Evolutionary conservation across 2,888 invertebrate genomes (phyloP), one percentile per base, ranked within the genome.

Genomic region (Arenicola marina): DNA sequence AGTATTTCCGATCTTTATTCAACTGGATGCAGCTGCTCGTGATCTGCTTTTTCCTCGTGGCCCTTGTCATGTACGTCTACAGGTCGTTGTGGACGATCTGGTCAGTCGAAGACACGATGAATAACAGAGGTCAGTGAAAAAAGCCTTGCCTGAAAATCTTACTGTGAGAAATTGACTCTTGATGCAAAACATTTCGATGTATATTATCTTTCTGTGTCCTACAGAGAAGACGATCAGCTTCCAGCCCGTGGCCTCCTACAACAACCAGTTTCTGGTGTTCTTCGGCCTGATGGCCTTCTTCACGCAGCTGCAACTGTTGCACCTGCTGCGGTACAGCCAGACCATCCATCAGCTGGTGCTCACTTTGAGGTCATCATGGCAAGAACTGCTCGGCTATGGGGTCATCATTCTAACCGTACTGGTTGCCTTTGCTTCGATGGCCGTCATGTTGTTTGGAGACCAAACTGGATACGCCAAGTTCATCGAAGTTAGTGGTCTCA

Each of bases 241-340:
- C 33, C 4, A 24, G 1, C 43, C 43, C 2, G 26, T 62, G 18
- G 45, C 54, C 44, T 24, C 24, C 0, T 62, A 53, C 33, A 59
- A 59, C 45, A 59, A 54, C 31, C 7, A 7, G 4, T 62, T 48
- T 46, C 26, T 54, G 32, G 31, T 45, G 1, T 21, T 51, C 15
- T 26, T 62, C n/a, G 59, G 62, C n/a, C 7, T 51, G 4, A 55
- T 54, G 11, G 24, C 59, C 18, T 63, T 60, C 48, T 21, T 56
- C 31, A 56, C 51, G n/a, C 53, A 55, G 4, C 33, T 65, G 28
- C 59, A 29, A 32, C 51, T 63, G 11, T 56, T 63, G 1, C 60
- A 63, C 32, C 15, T 63, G 24, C 48, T 63, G 26, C 63, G 63
- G 46, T 63, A 63, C 48, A 56, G 46, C 48, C n/a, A 44, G 24